Base-by-base conservation (phyloP, 1,140 invertebrate species). In the Lucilia cuprina region DNA sequence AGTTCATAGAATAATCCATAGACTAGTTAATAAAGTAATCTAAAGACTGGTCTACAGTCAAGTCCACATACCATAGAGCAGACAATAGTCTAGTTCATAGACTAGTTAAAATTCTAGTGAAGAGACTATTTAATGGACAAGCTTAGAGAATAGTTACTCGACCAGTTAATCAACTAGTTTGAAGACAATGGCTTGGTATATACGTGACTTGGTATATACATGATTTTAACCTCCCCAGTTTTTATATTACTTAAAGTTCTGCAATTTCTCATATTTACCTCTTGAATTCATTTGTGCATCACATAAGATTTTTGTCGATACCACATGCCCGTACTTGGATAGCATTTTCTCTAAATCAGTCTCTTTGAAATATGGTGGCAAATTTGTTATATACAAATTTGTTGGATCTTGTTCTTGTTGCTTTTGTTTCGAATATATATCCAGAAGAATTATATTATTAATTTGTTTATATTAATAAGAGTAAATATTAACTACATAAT, bases 351-450 rank as follows among this genome's bases (percentile, higher is more conserved):
- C 98, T 89, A 99, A 94, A 91, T 99, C 97, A 86, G 95, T 95
- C 92, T 99, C 98, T 90, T 97, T 97, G 93, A 96, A 98, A 91
- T 95, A 95, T 77, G 95, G 93, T 83, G 98, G 98, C 91, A 99
- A 94, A 93, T 99, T 99, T 87, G 98, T 98, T 92, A 99, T 99
- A 93, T 99, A 99, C 90, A 99, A 93, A 93, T 99, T 99, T 87
- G 98, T 99, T 2, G 98, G 98, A 92, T 99, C 98, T 92, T 99
- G 98, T 93, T 99, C 98, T 94, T 99, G 98, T 96, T 99, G 98
- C 97, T 99, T 94, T 47, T 70, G 55, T 55, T 82, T n/a, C 7
- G 2, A 3, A 5, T 2, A 77, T 85, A 70, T 83, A 30, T 50
- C 17, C 17, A 74, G 14, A 8, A 55, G 21, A 14, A 77, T 55